Base-by-base conservation (phyloP, 2,888 invertebrate species). In the Tineola bisselliella region DNA sequence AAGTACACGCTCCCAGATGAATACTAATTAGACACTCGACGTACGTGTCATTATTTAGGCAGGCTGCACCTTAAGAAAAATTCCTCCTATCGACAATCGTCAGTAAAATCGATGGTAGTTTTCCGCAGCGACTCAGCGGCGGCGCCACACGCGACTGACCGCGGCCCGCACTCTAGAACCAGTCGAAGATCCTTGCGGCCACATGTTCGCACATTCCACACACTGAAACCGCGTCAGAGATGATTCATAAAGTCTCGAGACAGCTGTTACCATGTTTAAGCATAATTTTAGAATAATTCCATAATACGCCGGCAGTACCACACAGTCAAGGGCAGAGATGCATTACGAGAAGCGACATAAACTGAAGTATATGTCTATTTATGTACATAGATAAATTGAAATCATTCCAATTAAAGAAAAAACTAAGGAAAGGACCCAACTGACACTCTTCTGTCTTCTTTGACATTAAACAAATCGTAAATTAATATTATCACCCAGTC, bases 1-100 rank as follows among this genome's bases (percentile, higher is more conserved):
- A 78, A 78, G 79, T 80, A 75, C 81, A 84, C 81, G 84, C 82
- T 84, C 84, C 79, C 82, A 80, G 81, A 84, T 86, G 87, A 86
- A 87, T 87, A 87, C 84, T 84, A 86, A 87, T 86, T 81, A 86
- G 81, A 77, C 75, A 75, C 75, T 69, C 73, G 77, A 77, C 76
- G 76, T 79, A 81, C 79, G 70, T 68, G 70, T 69, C 65, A 69
- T 68, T 69, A 66, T 64, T 62, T 61, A 60, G 62, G 62, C 59
- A 62, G 44, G 54, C 59, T 43, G 54, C 54, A 54, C 59, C 43
- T 58, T 54, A 8, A 38, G 18, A 59, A 43, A 59, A 38, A 59
- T 59, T 44, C 43, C 59, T 59, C 59, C 59, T 33, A 48, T 10
- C 48, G 48, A 48, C 6, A n/a, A 15, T 48, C 1, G 48, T 13